Conservation (phyloP, 1,140 invertebrate genomes). For the Pseudomyrmex cubaensis region DNA sequence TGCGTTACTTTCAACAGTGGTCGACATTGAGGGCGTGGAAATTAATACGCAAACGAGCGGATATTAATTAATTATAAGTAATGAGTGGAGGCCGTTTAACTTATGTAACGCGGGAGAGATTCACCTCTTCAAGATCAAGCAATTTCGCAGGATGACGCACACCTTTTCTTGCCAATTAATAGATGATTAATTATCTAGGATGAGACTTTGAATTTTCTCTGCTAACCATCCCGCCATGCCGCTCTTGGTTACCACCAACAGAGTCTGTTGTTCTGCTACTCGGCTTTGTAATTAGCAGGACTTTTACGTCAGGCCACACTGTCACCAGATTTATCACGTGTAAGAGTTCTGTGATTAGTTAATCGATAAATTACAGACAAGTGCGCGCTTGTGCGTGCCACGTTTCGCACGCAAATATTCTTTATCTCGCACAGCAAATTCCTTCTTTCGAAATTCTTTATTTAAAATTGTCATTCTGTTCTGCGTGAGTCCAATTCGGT, state of each 20-base stretch:
- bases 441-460: too few species aligned
- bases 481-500: too few species aligned
- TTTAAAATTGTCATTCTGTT: too few species aligned
- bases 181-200: conserved; percentile 81
- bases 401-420: neutral
- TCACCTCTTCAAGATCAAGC: conserved; percentile 73
- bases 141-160: conserved; percentile 77
- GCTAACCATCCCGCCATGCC: conserved; percentile 43
- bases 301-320: conserved; percentile 34
- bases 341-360: conserved; percentile 37
- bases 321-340: conserved; percentile 33
- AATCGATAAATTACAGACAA: conserved; percentile 43
- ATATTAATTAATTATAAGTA: conserved; percentile 81
- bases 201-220: conserved; percentile 78
- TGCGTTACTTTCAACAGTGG: conserved; percentile 42
- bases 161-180: conserved; percentile 82
- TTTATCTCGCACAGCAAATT: too few species aligned
- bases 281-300: conserved; percentile 58
- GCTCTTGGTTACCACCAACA: conserved; percentile 56
- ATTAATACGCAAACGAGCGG: conserved; percentile 68
- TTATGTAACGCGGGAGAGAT: conserved; percentile 48
- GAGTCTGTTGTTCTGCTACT: conserved; percentile 68
- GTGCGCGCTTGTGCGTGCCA: neutral
- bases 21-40: conserved; percentile 57
- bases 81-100: conserved; percentile 70